These are phyloP conservation scores for Gyrodactylus bullatarudis DNA, from an alignment of 1,140 invertebrate genomes.

Conservation along the genomic window DNA sequence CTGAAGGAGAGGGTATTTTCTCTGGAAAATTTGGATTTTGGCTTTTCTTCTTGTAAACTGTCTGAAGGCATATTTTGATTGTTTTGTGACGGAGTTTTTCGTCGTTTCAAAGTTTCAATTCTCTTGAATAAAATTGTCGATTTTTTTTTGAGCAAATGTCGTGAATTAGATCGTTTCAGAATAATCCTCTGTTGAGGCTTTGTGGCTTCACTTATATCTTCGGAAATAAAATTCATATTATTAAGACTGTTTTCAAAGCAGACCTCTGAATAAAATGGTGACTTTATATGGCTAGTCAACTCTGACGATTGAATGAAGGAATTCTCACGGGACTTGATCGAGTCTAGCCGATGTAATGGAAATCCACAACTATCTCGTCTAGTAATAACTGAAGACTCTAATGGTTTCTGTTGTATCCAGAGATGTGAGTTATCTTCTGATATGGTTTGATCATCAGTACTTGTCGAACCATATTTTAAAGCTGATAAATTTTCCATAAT, in stretches of 20 bases:
- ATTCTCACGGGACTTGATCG: neutral
- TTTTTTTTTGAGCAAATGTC: neutral
- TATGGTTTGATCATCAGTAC: too few species aligned
- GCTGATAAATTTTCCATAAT: neutral
- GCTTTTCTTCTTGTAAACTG: neutral
- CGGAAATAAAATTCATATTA: too few species aligned
- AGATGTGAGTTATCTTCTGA: too few species aligned
- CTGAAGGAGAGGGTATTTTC: neutral
- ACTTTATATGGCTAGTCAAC: neutral
- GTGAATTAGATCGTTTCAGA: neutral
- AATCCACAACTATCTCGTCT: neutral
- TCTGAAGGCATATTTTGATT: too few species aligned
- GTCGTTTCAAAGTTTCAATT: too few species aligned
- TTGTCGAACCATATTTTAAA: neutral
- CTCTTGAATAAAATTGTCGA: too few species aligned
- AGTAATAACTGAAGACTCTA: neutral
- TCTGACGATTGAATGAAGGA: neutral
- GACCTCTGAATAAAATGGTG: neutral
- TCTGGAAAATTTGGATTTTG: neutral
- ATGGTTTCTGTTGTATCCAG: neutral
- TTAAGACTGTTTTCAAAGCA: neutral
- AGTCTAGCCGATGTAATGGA: neutral
- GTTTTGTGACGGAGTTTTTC: too few species aligned
- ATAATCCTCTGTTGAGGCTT: neutral
- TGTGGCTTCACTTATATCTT: neutral